Evolutionary conservation across 1,140 invertebrate species (phyloP).

Genomic region (Holotrichia oblita): DNA sequence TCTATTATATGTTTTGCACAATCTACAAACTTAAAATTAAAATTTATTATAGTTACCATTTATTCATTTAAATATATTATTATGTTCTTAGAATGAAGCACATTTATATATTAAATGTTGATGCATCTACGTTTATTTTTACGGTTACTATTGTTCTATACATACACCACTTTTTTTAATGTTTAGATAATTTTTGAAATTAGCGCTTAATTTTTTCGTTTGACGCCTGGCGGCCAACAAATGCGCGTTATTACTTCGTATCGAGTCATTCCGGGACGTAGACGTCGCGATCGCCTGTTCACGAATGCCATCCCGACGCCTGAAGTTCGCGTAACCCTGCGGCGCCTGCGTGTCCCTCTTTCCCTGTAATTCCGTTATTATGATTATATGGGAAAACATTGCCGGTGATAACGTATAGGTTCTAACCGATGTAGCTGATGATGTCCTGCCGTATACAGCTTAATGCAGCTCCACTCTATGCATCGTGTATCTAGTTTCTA

Average conservation of each 20-base stretch:
- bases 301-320: constrained; percentile 52
- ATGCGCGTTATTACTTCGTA: constrained; percentile 44
- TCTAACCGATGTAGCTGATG: background rate
- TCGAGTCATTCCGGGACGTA: constrained; percentile 47
- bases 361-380: constrained; percentile 23
- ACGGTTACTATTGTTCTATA: background rate
- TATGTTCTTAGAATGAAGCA: background rate
- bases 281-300: constrained; percentile 41
- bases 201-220: constrained; percentile 33
- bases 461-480: background rate
- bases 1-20: background rate
- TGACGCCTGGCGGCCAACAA: constrained; percentile 43
- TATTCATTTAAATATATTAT: background rate
- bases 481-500: background rate
- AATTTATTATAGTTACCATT: background rate
- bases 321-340: constrained; percentile 43
- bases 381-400: constrained; percentile 25
- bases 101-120: background rate
- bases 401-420: constrained; percentile 19
- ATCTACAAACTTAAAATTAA: background rate
- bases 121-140: background rate
- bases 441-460: background rate
- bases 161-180: background rate
- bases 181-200: background rate
- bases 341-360: constrained; percentile 49